phyloP scores from a whole-genome alignment of 2,797 vertebrate genomes.

The Artibeus jamaicensis region DNA sequence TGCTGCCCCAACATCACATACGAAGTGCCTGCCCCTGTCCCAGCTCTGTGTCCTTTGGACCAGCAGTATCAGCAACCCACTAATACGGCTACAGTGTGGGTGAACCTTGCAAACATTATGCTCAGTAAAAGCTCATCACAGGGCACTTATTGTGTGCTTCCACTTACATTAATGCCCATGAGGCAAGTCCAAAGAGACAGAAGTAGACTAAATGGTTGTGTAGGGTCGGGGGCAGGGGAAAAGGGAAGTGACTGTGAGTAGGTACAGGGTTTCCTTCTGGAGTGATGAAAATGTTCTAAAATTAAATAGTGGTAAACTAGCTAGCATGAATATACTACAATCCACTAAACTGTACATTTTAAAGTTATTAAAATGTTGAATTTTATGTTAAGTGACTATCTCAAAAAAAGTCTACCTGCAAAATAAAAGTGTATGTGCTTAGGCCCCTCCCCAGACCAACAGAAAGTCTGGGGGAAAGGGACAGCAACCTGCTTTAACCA shows the following conservation, averaged over 20 bases:
- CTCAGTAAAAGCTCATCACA: background rate
- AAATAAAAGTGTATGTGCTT: background rate
- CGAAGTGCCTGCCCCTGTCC: background rate
- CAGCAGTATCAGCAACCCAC: background rate
- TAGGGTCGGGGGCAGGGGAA: background rate
- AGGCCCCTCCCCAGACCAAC: background rate
- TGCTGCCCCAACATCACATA: background rate
- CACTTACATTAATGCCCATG: background rate
- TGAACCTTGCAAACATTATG: no score
- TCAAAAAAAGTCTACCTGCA: background rate
- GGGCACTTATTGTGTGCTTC: no score
- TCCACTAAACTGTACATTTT: background rate
- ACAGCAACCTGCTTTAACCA: background rate
- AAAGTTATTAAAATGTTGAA: background rate
- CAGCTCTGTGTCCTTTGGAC: background rate
- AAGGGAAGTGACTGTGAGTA: background rate
- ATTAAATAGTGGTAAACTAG: background rate
- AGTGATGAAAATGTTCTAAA: background rate
- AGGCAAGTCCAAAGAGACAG: no score
- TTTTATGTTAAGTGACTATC: background rate
- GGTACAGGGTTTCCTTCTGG: background rate
- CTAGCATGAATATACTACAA: background rate
- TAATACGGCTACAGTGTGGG: accelerated
- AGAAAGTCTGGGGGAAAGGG: background rate
- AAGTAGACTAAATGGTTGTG: accelerated